Conservation (phyloP, 1,140 invertebrate species). For the Habropoda laboriosa region DNA sequence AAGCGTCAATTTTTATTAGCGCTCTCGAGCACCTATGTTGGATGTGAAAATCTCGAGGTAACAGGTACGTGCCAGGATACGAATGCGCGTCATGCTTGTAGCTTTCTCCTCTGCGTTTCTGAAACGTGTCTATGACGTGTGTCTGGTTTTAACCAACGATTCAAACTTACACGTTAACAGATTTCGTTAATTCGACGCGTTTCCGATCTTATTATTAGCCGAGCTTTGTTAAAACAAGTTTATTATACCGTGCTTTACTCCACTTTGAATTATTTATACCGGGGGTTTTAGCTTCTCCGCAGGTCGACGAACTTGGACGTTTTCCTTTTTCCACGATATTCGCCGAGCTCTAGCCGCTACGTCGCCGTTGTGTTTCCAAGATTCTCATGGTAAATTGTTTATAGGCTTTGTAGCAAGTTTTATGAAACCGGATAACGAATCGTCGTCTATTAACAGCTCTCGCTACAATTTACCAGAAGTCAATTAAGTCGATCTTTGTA, state of each 20-base stretch:
- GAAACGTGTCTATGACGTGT: neutral
- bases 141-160: neutral
- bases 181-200: neutral
- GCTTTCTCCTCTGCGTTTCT: conserved; percentile 48
- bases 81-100: conserved; percentile 44
- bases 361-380: neutral
- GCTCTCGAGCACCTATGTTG: neutral
- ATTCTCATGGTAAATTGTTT: conserved; percentile 35
- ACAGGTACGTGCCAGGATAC: conserved; percentile 25
- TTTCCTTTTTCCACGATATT: conserved; percentile 22
- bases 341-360: neutral
- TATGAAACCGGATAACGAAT: conserved; percentile 40
- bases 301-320: conserved; percentile 12
- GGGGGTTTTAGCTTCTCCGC: neutral
- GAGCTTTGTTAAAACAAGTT: no score
- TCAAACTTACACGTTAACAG: neutral
- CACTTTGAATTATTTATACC: conserved; percentile 40
- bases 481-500: neutral
- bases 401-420: conserved; percentile 1
- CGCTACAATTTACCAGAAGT: neutral
- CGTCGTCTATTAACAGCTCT: neutral
- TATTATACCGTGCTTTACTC: conserved; percentile 14
- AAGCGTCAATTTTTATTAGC: conserved; percentile 15
- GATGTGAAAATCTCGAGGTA: conserved; percentile 25
- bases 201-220: no score